Base-by-base conservation (phyloP, 2,888 invertebrate genomes). In the Craniophora ligustri region DNA sequence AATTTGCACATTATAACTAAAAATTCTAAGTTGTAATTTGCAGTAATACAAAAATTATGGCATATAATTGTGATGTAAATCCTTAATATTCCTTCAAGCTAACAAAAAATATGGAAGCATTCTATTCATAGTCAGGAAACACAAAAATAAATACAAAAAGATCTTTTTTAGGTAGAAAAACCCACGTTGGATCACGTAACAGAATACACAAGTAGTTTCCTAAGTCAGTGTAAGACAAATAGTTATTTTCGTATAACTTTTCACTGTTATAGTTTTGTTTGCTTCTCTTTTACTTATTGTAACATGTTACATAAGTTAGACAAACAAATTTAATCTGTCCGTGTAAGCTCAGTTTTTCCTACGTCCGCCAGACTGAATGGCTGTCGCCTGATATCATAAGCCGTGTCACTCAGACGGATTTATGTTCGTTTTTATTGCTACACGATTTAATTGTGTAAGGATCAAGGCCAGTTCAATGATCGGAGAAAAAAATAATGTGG, bases 221-320 rank as follows among this genome's bases (percentile, higher is more conserved):
- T 40, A 54, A 30, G 36, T 51, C 38, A n/a, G 21, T 50, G 11
- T 36, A 44, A 51, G 48, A 60, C 35, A 47, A 32, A 41, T 31
- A 10, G 23, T 58, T 62, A 60, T 68, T 58, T 59, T 44, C 26
- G 18, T 38, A 5, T 30, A 62, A 55, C 38, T 67, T 74, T 71
- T 66, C 28, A 55, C 30, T 63, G 67, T 76, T 75, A 75, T 76
- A 42, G 70, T 53, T 53, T 75, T 76, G 72, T 76, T 75, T 75
- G 49, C 54, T 53, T 47, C 42, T 54, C 40, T 38, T 11, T 45
- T 38, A 32, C 35, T 21, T 61, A 42, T 56, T 46, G 45, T 38
- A 28, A 39, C 15, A 16, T 42, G 50, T 57, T 62, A 62, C 34
- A 39, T 60, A 59, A 71, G 45, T 39, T 36, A 58, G 51, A 56